Base-by-base conservation (phyloP, 2,797 vertebrate genomes). In the Halcyon badia region DNA sequence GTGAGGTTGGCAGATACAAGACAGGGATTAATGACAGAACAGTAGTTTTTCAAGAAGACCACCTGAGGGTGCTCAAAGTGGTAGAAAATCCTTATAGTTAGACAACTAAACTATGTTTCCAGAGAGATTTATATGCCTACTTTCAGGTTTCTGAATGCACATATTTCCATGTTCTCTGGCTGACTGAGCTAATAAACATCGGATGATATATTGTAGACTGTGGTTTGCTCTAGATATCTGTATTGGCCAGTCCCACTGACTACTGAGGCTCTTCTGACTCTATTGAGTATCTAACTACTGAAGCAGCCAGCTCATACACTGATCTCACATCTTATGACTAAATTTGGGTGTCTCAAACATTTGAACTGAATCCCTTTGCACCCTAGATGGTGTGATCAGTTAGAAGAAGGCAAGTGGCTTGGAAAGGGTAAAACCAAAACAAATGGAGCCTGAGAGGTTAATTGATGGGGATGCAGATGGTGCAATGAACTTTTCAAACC, bases 21-120 rank as follows among this genome's bases (percentile, higher is more conserved):
- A 62, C 2, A 39, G 3, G 3, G 11, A 14, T 56, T 15, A 66
- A 12, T 24, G 37, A 52, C 14, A 26, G 19, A 82, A 37, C 7
- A 35, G 30, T 17, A 48, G 4, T 11, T 51, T 75, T 86, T 68
- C 14, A 51, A 81, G 39, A 6, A 83, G 56, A 75, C 37, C 5
- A 39, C 1, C 2, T 41, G 33, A 69, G 6, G 10, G 9, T 65
- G 8, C 6, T 20, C 42, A 73, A 42, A 85, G 25, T 0, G 0
- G 35, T 1, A 24, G 7, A 58, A 85, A 87, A 24, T 49, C 26
- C 31, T 71, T 46, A 46, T 46, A 46, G 20, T 46, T 46, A 46
- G 20, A 5, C 19, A 11, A 46, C 5, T 17, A 37, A 76, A 42
- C 5, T 8, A 7, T 14, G 19, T 73, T 83, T 61, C n/a, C 21